Conservation (phyloP, 2,888 invertebrate species). For the Ennomos fuscantarius region DNA sequence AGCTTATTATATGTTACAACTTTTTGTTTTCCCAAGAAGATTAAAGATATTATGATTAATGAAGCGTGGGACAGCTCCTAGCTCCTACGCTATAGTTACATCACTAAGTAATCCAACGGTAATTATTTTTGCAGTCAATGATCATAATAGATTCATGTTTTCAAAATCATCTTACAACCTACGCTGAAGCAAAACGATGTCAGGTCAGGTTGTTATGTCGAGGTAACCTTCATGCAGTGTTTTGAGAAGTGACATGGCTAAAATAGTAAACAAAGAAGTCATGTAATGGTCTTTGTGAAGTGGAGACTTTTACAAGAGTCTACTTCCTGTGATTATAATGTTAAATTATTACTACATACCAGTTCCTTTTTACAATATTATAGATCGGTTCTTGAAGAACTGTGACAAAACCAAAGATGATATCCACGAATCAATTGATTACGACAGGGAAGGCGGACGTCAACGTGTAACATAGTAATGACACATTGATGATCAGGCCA, state of each 20-base stretch:
- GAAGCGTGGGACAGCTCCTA: constrained; percentile 44
- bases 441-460: constrained; percentile 43
- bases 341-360: too few species aligned
- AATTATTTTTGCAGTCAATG: constrained; percentile 45
- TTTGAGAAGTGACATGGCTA: constrained; percentile 41
- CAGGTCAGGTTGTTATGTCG: constrained; percentile 44
- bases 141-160: constrained; percentile 39
- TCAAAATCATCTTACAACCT: constrained; percentile 50
- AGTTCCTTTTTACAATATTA: too few species aligned
- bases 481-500: constrained; percentile 19
- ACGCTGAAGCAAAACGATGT: constrained; percentile 53
- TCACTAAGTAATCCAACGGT: constrained; percentile 36
- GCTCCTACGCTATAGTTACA: constrained; percentile 43
- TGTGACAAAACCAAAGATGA: constrained; percentile 10
- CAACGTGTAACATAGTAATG: constrained; percentile 28
- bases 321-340: too few species aligned
- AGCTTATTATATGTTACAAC: neutral
- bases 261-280: constrained; percentile 11
- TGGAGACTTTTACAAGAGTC: too few species aligned
- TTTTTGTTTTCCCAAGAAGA: constrained; percentile 9
- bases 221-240: constrained; percentile 49
- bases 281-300: neutral
- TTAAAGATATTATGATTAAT: constrained; percentile 30
- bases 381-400: neutral
- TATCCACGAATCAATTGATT: constrained; percentile 33